phyloP scores from a whole-genome alignment of 2,888 invertebrate genomes.

The Omphaloscelis lunosa region DNA sequence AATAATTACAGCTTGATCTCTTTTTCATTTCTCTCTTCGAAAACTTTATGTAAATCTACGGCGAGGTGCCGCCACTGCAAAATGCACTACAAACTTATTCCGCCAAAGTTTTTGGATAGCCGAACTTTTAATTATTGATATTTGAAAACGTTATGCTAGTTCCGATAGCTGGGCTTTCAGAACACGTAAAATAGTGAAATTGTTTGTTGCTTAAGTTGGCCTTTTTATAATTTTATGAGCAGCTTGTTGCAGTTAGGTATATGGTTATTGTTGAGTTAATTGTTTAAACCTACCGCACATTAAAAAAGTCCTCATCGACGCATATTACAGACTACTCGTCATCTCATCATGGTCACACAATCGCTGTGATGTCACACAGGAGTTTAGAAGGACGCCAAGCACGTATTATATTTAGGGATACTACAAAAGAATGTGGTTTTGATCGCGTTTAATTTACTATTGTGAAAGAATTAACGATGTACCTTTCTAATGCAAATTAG shows the following conservation, averaged over 20 bases:
- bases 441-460: not conserved
- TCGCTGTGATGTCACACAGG: not conserved
- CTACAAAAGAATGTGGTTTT: not conserved
- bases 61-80: not conserved
- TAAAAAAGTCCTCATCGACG: too few species aligned
- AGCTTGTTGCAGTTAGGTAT: not conserved
- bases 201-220: not conserved
- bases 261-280: too few species aligned
- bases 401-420: constrained; percentile 37
- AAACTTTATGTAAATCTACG: not conserved
- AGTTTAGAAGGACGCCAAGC: constrained; percentile 19
- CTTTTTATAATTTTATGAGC: not conserved
- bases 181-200: not conserved
- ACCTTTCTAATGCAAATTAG: not conserved
- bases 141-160: not conserved
- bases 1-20: not conserved
- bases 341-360: not conserved
- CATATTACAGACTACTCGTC: too few species aligned
- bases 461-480: not conserved
- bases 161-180: not conserved
- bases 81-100: not conserved
- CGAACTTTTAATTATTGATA: not conserved
- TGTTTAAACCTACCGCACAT: not conserved
- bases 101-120: not conserved
- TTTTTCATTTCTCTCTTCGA: not conserved